Evolutionary conservation across 2,113 vertebrate species (phyloP).

Genomic region (Mesitornis unicolor): DNA sequence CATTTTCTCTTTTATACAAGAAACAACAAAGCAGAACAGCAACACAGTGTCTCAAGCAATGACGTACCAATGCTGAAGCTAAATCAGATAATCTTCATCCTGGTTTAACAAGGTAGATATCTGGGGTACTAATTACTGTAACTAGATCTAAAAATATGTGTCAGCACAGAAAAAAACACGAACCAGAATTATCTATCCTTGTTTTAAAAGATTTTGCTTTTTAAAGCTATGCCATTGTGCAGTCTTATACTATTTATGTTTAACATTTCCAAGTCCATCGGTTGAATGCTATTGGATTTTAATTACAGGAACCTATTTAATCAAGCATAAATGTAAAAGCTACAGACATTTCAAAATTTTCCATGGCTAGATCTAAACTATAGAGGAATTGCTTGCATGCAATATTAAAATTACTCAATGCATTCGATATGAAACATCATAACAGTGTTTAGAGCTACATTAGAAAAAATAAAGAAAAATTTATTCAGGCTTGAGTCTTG

Average conservation of each 20-base stretch:
- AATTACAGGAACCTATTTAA: neutral
- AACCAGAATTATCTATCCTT: neutral
- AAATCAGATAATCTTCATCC: neutral
- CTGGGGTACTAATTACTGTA: neutral
- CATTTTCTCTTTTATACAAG: constrained; percentile 33
- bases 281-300: neutral
- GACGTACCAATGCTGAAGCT: neutral
- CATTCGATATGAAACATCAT: neutral
- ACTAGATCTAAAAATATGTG: constrained; percentile 10
- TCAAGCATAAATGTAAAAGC: neutral
- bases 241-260: neutral
- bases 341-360: neutral
- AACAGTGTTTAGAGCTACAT: neutral
- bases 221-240: neutral
- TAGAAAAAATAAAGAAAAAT: neutral
- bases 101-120: constrained; percentile 5
- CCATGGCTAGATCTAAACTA: neutral
- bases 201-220: neutral
- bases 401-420: neutral
- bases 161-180: neutral
- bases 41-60: neutral
- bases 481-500: neutral
- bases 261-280: neutral
- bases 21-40: constrained; percentile 15
- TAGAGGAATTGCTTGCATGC: neutral